Percentiles rank a stretch among this genome's conserved stretches.
phyloP scores from a whole-genome alignment of 2,113 vertebrate species.

The Excalfactoria chinensis region DNA sequence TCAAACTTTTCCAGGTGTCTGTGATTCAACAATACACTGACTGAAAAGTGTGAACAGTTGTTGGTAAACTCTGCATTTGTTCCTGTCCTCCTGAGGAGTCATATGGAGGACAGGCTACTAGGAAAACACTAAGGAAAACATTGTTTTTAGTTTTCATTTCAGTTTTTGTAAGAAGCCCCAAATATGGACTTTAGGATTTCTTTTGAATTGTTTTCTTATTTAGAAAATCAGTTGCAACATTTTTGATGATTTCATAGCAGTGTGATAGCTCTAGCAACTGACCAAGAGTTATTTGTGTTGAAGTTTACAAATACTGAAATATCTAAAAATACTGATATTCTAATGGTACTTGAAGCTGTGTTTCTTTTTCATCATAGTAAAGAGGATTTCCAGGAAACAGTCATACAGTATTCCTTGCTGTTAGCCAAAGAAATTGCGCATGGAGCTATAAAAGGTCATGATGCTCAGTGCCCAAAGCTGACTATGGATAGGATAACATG shows the following conservation, averaged over 20 bases:
- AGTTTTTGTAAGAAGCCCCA: not conserved
- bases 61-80: not conserved
- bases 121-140: not conserved
- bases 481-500: not conserved
- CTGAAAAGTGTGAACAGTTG: not conserved
- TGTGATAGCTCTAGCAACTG: no score
- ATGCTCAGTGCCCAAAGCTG: not conserved
- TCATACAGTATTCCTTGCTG: no score
- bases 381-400: no score
- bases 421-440: not conserved
- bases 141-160: not conserved
- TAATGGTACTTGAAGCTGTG: no score
- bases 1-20: not conserved
- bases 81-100: not conserved
- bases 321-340: no score
- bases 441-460: not conserved
- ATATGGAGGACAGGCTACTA: not conserved
- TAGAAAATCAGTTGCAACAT: not conserved
- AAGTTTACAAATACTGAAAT: no score
- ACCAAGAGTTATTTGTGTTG: no score
- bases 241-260: no score
- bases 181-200: not conserved
- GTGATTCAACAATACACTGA: not conserved
- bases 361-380: no score
- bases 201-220: not conserved